Percentiles rank a stretch among this genome's conserved stretches.
Evolutionary conservation across 2,113 vertebrate species (phyloP).

Genomic region (Gavia stellata): DNA sequence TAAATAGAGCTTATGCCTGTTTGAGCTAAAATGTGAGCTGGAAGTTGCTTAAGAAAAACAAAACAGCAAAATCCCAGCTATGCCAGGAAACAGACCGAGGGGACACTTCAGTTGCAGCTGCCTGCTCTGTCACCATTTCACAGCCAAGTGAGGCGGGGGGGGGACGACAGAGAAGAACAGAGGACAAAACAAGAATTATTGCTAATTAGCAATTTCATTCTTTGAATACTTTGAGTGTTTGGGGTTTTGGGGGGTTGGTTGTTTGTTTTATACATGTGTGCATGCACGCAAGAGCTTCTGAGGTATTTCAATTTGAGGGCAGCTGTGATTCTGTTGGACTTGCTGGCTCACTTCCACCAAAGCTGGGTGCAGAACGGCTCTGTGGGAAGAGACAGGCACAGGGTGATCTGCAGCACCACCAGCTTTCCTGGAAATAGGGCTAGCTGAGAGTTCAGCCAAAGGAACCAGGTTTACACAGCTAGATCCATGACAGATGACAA

Average conservation of each 20-base stretch:
- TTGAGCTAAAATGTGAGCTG: background rate
- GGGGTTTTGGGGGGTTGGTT: background rate
- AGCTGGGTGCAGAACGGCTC: background rate
- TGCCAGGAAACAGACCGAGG: background rate
- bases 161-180: background rate
- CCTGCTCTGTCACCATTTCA: background rate
- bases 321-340: background rate
- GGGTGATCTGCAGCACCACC: background rate
- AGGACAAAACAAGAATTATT: background rate
- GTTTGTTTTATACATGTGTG: background rate
- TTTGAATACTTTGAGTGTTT: background rate
- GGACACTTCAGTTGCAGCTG: background rate
- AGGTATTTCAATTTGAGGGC: background rate
- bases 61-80: background rate
- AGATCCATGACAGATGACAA: background rate
- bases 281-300: background rate
- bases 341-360: background rate
- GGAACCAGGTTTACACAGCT: background rate
- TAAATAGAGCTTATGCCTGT: background rate
- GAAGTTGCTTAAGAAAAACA: background rate
- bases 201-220: background rate
- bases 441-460: background rate
- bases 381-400: background rate
- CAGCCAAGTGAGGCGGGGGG: background rate
- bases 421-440: slow-evolving; percentile 7